These are phyloP conservation scores for Ormyrus rosae DNA, from an alignment of 2,888 invertebrate species.

Conservation along the genomic window DNA sequence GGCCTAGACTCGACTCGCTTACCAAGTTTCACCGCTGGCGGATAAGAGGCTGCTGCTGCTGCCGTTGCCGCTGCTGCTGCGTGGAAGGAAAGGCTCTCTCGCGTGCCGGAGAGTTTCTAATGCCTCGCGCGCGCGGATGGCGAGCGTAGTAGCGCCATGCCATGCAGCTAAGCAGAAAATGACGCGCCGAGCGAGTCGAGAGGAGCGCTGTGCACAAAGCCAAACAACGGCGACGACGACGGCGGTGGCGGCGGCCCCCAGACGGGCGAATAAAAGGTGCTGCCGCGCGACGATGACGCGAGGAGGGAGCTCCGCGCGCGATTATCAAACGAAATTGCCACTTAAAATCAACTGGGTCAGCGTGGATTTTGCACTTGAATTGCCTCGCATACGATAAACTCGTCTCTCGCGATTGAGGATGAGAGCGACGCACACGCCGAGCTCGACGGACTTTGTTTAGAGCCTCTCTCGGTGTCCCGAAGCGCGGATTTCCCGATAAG, in stretches of 20 bases:
- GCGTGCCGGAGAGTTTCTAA: slow-evolving; percentile 1
- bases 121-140: neutral
- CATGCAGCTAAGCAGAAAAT: slow-evolving; percentile 26
- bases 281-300: neutral
- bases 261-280: neutral
- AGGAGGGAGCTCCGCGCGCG: neutral
- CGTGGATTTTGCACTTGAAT: slow-evolving; percentile 52
- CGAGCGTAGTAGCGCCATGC: neutral
- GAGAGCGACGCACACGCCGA: neutral
- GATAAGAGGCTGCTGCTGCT: slow-evolving; percentile 10
- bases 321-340: slow-evolving; percentile 52
- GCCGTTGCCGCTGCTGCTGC: neutral
- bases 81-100: neutral
- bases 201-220: neutral
- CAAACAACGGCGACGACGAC: neutral
- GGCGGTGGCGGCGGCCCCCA: too few species aligned
- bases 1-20: slow-evolving; percentile 26
- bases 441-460: too few species aligned
- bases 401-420: slow-evolving; percentile 23
- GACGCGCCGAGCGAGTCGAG: neutral
- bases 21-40: slow-evolving; percentile 39
- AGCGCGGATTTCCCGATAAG: too few species aligned
- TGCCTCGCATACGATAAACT: slow-evolving; percentile 40
- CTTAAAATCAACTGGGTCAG: slow-evolving; percentile 53
- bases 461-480: too few species aligned